Conservation (phyloP, 2,113 vertebrate genomes). For the Lampris incognitus region DNA sequence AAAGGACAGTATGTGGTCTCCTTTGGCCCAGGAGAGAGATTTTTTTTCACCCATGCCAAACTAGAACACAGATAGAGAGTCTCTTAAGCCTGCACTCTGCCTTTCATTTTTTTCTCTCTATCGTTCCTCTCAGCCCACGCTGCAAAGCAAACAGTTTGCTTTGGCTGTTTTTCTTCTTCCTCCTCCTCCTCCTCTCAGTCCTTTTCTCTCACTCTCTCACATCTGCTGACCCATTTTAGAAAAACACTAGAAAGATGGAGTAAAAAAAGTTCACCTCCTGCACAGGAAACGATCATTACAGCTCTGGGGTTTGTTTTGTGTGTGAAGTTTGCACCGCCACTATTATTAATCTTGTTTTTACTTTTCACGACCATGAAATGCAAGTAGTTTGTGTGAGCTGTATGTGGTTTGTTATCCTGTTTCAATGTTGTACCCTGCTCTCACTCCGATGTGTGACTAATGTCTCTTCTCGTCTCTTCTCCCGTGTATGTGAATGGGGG, state of each 20-base stretch:
- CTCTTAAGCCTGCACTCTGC: slow-evolving; percentile 44
- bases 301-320: slow-evolving; percentile 38
- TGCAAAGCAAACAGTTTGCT: slow-evolving; percentile 76
- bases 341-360: no score
- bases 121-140: slow-evolving; percentile 64
- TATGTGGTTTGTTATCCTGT: no score
- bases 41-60: neutral
- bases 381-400: no score
- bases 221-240: slow-evolving; percentile 84
- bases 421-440: no score
- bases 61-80: slow-evolving; percentile 45
- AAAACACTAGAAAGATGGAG: slow-evolving; percentile 66
- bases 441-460: no score
- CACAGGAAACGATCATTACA: slow-evolving; percentile 63
- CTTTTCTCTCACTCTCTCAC: slow-evolving; percentile 58
- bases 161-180: slow-evolving; percentile 68
- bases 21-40: slow-evolving; percentile 22
- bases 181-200: slow-evolving; percentile 33
- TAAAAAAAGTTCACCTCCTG: slow-evolving; percentile 71
- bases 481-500: no score
- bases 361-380: no score
- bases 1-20: slow-evolving; percentile 9
- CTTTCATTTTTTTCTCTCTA: slow-evolving; percentile 43
- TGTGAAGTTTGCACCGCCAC: neutral
- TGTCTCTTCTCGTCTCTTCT: no score